Evolutionary conservation across 2,113 vertebrate genomes (phyloP).

Genomic region (Oryctolagus cuniculus): mOryCun1.1 NC_091453.1:75217501-75218000

Average conservation of each 20-base stretch:
- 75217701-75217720: slow-evolving; percentile 6
- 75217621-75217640: slow-evolving; percentile 43
- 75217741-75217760: slow-evolving; percentile 37
- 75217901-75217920: slow-evolving; percentile 39
- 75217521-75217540: slow-evolving; percentile 59
- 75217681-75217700: slow-evolving; percentile 46
- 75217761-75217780: slow-evolving; percentile 34
- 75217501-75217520: slow-evolving; percentile 62
- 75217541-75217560: slow-evolving; percentile 62
- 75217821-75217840: slow-evolving; percentile 34
- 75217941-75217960: slow-evolving; percentile 33
- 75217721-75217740: slow-evolving; percentile 67
- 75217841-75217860: slow-evolving; percentile 22
- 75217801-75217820: neutral
- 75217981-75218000: slow-evolving; percentile 57
- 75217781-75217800: neutral
- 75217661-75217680: slow-evolving; percentile 20
- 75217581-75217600: slow-evolving; percentile 51
- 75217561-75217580: slow-evolving; percentile 58
- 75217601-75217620: slow-evolving; percentile 53
- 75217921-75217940: slow-evolving; percentile 50
- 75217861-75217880: neutral
- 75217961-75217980: neutral
- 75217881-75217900: slow-evolving; percentile 12
- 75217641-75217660: slow-evolving; percentile 51